Evolutionary conservation across 2,888 invertebrate species (phyloP).

Genomic region (Cataglyphis cursor): DNA sequence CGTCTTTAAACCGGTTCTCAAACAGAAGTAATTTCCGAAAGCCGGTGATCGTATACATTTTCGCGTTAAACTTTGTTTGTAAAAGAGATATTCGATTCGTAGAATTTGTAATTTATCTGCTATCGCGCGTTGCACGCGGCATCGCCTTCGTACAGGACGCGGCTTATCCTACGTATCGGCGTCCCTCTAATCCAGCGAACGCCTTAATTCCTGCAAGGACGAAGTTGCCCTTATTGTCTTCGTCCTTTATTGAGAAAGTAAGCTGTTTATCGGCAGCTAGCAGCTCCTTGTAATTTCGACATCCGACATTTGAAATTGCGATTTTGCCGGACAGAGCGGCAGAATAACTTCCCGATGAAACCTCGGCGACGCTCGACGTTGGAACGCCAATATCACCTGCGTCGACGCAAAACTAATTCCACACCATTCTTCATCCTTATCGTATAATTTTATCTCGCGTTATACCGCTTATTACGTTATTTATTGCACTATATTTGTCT

Average conservation of each 20-base stretch:
- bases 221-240: conserved; percentile 77
- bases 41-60: conserved; percentile 29
- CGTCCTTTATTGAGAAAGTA: conserved; percentile 81
- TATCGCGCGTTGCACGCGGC: conserved; percentile 53
- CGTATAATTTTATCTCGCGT: conserved; percentile 1
- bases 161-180: conserved; percentile 55
- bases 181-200: conserved; percentile 53
- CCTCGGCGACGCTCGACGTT: conserved; percentile 30
- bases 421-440: conserved; percentile 19
- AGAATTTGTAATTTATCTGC: conserved; percentile 54
- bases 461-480: background rate
- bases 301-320: conserved; percentile 53
- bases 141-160: conserved; percentile 38
- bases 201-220: conserved; percentile 55
- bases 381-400: conserved; percentile 31
- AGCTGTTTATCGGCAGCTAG: conserved; percentile 84
- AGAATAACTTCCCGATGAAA: conserved; percentile 25
- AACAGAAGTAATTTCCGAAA: conserved; percentile 8
- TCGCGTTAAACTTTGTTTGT: conserved; percentile 34
- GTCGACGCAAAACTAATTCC: conserved; percentile 28
- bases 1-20: conserved; percentile 11
- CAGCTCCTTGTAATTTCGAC: conserved; percentile 69
- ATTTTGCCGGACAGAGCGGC: conserved; percentile 41
- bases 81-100: conserved; percentile 49
- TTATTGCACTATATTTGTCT: background rate